These are phyloP conservation scores for Chrysolina oricalcia DNA, from an alignment of 2,888 invertebrate genomes.

Conservation along the genomic window DNA sequence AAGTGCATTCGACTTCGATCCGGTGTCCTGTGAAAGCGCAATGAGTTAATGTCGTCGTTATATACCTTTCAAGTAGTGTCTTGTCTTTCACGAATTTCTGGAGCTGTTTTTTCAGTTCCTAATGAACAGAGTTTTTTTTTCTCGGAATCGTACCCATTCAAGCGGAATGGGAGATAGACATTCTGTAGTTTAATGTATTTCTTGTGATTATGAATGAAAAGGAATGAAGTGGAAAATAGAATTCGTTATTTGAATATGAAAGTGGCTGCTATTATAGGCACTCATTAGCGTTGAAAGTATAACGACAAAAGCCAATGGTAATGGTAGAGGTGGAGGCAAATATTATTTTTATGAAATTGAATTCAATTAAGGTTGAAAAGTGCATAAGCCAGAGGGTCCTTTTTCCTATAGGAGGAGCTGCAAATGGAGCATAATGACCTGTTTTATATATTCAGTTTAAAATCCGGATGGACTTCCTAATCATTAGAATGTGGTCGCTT, in stretches of 20 bases:
- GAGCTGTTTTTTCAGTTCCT: neutral
- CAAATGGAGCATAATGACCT: no score
- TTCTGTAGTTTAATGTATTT: neutral
- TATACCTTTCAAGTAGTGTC: neutral
- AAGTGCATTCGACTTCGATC: slow-evolving; percentile 9
- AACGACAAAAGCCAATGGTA: no score
- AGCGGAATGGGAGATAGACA: neutral
- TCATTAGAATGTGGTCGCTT: no score
- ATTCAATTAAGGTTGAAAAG: no score
- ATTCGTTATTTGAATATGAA: neutral
- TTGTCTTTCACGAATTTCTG: neutral
- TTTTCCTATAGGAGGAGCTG: no score
- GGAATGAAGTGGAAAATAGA: neutral
- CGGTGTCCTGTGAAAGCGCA: neutral
- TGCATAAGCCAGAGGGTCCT: no score
- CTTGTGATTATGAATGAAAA: neutral
- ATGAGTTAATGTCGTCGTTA: slow-evolving; percentile 6
- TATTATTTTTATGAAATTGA: no score
- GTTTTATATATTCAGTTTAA: no score
- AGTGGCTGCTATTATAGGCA: neutral
- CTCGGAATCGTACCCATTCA: neutral
- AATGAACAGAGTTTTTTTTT: neutral
- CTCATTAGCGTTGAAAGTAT: neutral
- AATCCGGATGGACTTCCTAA: no score
- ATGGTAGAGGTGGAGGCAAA: no score